phyloP scores from a whole-genome alignment of 2,888 invertebrate species.

The Ennomos quercinarius region DNA sequence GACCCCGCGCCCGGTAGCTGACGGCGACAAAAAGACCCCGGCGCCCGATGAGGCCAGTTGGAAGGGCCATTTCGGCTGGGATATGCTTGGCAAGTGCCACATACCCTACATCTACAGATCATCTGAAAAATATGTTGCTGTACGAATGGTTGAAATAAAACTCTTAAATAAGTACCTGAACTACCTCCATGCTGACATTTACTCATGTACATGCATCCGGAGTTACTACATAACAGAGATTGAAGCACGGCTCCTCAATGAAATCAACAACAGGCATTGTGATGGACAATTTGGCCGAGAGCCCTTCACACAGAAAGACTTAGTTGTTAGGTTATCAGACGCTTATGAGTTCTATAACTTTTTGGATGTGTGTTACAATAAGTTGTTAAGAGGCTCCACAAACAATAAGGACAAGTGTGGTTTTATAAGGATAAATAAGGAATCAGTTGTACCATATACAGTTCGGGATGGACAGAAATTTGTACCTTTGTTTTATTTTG shows the following conservation, averaged over 20 bases:
- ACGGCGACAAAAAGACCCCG: constrained; percentile 74
- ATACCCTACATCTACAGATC: constrained; percentile 95
- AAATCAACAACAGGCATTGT: constrained; percentile 97
- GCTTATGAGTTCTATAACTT: constrained; percentile 96
- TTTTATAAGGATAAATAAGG: constrained; percentile 96
- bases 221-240: constrained; percentile 97
- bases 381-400: constrained; percentile 89
- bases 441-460: constrained; percentile 97
- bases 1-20: constrained; percentile 62
- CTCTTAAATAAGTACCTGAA: constrained; percentile 95
- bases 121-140: constrained; percentile 95
- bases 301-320: constrained; percentile 94
- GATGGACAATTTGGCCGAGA: constrained; percentile 96
- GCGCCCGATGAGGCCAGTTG: constrained; percentile 91
- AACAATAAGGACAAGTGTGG: constrained; percentile 93
- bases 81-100: constrained; percentile 92
- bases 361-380: constrained; percentile 95
- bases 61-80: constrained; percentile 96
- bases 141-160: constrained; percentile 96
- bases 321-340: constrained; percentile 95
- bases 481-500: constrained; percentile 95
- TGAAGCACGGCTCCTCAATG: constrained; percentile 95
- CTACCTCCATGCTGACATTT: constrained; percentile 95
- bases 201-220: constrained; percentile 95
- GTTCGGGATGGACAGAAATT: constrained; percentile 93